A percentile compares a stretch with the other conserved stretches of the same genome.
Evolutionary conservation across 2,888 invertebrate species (phyloP).

Genomic region (Drosophila atripex): DNA sequence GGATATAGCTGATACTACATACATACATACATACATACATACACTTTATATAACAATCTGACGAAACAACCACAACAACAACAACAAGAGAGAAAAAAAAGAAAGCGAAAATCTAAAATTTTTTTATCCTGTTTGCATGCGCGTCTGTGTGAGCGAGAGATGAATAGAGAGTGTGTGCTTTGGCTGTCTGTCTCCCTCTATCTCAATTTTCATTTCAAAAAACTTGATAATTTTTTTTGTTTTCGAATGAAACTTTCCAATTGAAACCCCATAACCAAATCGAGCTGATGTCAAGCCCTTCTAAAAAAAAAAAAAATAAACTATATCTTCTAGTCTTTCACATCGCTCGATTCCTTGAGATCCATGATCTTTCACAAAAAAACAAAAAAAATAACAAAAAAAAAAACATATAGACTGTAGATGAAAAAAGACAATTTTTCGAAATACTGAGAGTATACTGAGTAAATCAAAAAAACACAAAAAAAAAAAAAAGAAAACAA

Average conservation of each 20-base stretch:
- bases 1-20: conserved; percentile 8
- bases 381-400: conserved; percentile 11
- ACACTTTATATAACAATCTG: too few relatives aligned
- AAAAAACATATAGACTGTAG: conserved; percentile 37
- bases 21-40: too few relatives aligned
- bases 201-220: conserved; percentile 12
- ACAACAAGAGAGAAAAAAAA: too few relatives aligned
- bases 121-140: conserved; percentile 7
- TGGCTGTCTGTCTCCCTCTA: conserved; percentile 9
- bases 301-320: not conserved
- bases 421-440: conserved; percentile 29
- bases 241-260: not conserved
- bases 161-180: not conserved
- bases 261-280: conserved; percentile 1
- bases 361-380: conserved; percentile 22
- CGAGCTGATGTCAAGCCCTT: conserved; percentile 5
- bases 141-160: conserved; percentile 6
- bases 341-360: conserved; percentile 53
- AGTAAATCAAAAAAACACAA: conserved; percentile 31
- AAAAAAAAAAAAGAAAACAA: conserved; percentile 18
- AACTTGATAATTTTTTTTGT: not conserved
- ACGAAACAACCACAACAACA: too few relatives aligned
- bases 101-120: not conserved
- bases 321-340: conserved; percentile 22
- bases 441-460: conserved; percentile 12